A percentile compares a stretch with the other conserved stretches of the same genome.
These are phyloP conservation scores for Mercenaria mercenaria DNA, from an alignment of 1,140 invertebrate genomes.

Conservation along the genomic window DNA sequence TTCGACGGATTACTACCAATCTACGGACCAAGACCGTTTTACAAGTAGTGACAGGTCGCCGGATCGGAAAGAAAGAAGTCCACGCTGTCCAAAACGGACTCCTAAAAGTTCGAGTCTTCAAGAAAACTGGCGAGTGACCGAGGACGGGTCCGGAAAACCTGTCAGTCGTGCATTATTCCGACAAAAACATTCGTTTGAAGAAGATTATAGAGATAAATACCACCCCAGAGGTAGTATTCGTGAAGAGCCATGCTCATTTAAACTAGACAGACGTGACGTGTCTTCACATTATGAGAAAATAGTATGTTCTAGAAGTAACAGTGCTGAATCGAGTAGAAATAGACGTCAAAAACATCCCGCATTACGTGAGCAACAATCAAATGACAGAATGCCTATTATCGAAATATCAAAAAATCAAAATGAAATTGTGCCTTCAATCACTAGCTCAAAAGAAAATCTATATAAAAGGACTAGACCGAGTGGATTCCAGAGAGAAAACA, in stretches of 20 bases:
- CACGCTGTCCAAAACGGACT: background rate
- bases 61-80: background rate
- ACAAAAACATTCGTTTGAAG: background rate
- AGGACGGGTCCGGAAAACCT: background rate
- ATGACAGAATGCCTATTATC: background rate
- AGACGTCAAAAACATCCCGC: background rate
- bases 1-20: constrained; percentile 26
- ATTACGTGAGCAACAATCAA: constrained; percentile 6
- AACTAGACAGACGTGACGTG: background rate
- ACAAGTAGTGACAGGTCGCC: constrained; percentile 34
- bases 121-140: background rate
- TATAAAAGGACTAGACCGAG: background rate
- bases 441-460: background rate
- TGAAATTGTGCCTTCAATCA: constrained; percentile 27
- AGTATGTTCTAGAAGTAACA: background rate
- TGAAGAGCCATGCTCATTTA: background rate
- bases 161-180: background rate
- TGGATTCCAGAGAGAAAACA: background rate
- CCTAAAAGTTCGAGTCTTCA: background rate
- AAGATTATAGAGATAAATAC: background rate
- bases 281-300: background rate
- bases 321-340: background rate
- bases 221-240: background rate
- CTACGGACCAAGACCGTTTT: constrained; percentile 21
- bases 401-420: constrained; percentile 31